Evolutionary conservation across 2,113 vertebrate genomes (phyloP).

Genomic region (Acrocephalus arundinaceus): DNA sequence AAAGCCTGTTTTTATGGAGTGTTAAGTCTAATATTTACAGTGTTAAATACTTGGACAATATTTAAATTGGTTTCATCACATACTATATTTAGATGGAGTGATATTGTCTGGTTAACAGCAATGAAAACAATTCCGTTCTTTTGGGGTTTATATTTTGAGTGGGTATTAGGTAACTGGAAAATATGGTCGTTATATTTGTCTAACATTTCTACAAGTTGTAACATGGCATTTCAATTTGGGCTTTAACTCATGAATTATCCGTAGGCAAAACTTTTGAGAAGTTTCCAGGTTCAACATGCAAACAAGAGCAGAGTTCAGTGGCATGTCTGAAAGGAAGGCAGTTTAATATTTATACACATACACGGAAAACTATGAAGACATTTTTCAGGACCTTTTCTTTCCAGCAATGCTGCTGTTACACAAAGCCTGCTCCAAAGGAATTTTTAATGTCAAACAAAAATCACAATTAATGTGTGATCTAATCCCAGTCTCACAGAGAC

Average conservation of each 20-base stretch:
- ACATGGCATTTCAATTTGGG: constrained; percentile 63
- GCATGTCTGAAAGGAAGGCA: constrained; percentile 37
- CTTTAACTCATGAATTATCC: constrained; percentile 67
- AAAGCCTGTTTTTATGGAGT: constrained; percentile 65
- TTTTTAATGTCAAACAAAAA: constrained; percentile 25
- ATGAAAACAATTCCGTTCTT: constrained; percentile 64
- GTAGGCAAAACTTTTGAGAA: constrained; percentile 51
- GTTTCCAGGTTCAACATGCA: constrained; percentile 65
- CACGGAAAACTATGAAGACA: constrained; percentile 12
- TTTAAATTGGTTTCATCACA: constrained; percentile 71
- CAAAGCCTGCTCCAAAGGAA: background rate
- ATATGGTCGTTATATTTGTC: constrained; percentile 69
- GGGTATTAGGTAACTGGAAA: constrained; percentile 69
- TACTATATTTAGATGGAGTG: constrained; percentile 67
- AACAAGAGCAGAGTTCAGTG: constrained; percentile 49
- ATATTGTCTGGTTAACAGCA: constrained; percentile 70
- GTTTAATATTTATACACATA: constrained; percentile 47
- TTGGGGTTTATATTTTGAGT: constrained; percentile 59
- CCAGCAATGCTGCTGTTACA: background rate
- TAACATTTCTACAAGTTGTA: constrained; percentile 67
- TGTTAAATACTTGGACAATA: constrained; percentile 69
- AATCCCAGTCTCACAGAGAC: background rate
- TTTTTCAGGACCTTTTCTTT: constrained; percentile 52
- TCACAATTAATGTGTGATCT: background rate
- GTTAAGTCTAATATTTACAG: constrained; percentile 70